These are phyloP conservation scores for Cottoperca gobio DNA, from an alignment of 2,797 vertebrate genomes.

Conservation along the genomic window DNA sequence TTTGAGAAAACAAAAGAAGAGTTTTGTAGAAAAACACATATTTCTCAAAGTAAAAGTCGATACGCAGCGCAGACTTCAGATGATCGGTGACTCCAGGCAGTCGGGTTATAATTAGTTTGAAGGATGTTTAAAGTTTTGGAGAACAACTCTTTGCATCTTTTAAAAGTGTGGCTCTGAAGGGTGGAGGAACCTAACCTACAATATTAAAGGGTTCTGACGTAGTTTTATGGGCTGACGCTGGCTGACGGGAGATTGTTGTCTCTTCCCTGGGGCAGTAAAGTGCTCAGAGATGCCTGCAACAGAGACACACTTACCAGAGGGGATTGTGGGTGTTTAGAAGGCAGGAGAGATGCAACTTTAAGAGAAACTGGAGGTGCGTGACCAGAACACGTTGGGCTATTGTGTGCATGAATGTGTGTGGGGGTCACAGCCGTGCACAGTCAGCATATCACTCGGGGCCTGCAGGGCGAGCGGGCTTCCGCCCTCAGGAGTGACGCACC, in stretches of 20 bases:
- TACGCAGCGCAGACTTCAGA: not conserved
- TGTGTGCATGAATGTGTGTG: constrained; percentile 1
- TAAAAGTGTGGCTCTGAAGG: constrained; percentile 33
- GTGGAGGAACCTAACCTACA: not conserved
- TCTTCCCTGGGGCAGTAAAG: constrained; percentile 81
- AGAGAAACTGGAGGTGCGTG: not conserved
- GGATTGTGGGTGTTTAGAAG: not conserved
- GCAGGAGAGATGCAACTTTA: not conserved
- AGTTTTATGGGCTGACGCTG: constrained; percentile 37
- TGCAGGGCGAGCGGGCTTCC: constrained; percentile 50
- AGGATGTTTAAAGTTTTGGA: constrained; percentile 19
- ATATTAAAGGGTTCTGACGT: not conserved
- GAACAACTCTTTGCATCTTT: constrained; percentile 44
- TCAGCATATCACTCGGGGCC: constrained; percentile 33
- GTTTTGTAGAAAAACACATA: no score
- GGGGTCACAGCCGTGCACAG: constrained; percentile 43
- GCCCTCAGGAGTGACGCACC: constrained; percentile 41
- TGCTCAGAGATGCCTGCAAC: constrained; percentile 81
- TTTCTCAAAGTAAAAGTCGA: no score
- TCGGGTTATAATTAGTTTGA: not conserved
- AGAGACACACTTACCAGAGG: constrained; percentile 32
- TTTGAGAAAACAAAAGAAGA: not conserved
- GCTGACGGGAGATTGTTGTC: constrained; percentile 71
- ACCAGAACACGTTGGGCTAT: no score
- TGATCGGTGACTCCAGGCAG: not conserved